These are phyloP conservation scores for Myanophis thanlyinensis DNA, from an alignment of 2,113 vertebrate genomes.

Conservation along the genomic window DNA sequence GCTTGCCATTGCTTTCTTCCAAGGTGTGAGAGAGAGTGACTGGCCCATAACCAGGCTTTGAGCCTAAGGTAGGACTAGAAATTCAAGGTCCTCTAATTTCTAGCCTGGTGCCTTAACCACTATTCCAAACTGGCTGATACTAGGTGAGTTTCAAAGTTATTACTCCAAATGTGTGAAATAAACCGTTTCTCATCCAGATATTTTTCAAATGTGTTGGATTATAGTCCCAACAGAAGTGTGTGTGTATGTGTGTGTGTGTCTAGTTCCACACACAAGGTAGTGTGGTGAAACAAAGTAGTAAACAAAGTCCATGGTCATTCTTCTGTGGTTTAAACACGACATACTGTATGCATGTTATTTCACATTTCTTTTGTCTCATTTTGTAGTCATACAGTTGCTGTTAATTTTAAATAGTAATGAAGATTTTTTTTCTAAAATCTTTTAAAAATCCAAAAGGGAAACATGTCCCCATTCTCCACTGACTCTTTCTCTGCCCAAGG, in stretches of 20 bases:
- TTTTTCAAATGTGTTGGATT: not conserved
- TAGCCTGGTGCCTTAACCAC: not conserved
- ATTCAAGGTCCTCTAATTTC: not conserved
- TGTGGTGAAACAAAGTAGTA: not conserved
- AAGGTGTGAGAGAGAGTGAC: not conserved
- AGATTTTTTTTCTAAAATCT: not conserved
- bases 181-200: not conserved
- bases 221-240: not conserved
- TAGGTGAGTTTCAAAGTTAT: not conserved
- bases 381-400: not conserved
- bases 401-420: not conserved
- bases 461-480: not conserved
- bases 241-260: not conserved
- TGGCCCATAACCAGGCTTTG: not conserved
- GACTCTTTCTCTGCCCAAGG: not conserved
- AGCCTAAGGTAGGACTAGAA: not conserved
- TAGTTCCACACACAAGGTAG: not conserved
- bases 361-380: not conserved
- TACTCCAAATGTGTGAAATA: not conserved
- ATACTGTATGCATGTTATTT: not conserved
- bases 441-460: not conserved
- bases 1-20: not conserved
- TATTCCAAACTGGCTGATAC: not conserved
- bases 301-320: not conserved
- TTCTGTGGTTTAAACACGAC: not conserved